These are phyloP conservation scores for Clarias fuscus DNA, from an alignment of 2,797 vertebrate species.

Conservation along the genomic window DNA sequence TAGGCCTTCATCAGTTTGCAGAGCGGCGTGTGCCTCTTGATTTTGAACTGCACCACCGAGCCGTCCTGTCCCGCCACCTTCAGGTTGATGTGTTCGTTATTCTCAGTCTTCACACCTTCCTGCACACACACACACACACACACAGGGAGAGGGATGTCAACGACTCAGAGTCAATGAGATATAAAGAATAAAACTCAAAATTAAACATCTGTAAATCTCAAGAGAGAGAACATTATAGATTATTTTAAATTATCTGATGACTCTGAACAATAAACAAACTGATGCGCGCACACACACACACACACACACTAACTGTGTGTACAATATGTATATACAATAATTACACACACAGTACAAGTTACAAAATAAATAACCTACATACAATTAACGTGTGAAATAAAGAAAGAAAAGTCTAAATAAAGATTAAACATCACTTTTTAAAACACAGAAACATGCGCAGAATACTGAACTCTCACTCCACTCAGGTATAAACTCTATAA, in stretches of 20 bases:
- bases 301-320: not conserved
- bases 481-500: not conserved
- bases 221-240: not conserved
- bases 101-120: slow-evolving; percentile 89
- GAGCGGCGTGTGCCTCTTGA: slow-evolving; percentile 89
- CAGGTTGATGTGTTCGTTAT: slow-evolving; percentile 87
- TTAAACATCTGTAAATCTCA: not conserved
- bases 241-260: not conserved
- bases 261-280: not conserved
- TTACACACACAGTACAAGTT: not conserved
- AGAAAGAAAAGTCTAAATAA: not conserved
- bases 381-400: not conserved
- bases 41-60: slow-evolving; percentile 91
- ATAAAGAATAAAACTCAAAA: too few species aligned
- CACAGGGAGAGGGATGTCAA: too few species aligned
- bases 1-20: slow-evolving; percentile 93
- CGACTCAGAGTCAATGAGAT: not conserved
- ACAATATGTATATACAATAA: not conserved
- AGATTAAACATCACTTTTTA: not conserved
- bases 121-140: slow-evolving; percentile 44
- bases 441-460: not conserved
- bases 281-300: not conserved
- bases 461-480: not conserved
- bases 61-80: slow-evolving; percentile 91
- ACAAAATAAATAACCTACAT: not conserved